Percentiles rank a stretch among this genome's conserved stretches.
Conservation (phyloP, 2,888 invertebrate species). For the Tanypteryx hageni region DNA sequence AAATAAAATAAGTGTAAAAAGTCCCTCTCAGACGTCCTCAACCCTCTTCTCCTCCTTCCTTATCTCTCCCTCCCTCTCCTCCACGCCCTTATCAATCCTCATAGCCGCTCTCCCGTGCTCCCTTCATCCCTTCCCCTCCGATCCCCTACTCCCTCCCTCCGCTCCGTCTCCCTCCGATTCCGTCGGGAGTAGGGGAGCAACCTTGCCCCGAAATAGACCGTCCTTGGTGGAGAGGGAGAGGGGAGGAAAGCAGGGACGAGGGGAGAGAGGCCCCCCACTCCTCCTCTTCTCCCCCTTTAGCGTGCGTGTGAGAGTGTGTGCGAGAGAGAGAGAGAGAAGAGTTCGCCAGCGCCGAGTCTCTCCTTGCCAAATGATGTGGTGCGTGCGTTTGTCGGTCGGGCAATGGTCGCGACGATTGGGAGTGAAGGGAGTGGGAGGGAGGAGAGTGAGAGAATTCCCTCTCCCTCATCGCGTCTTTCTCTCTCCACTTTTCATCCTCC, state of each 20-base stretch:
- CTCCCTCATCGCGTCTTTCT: not conserved
- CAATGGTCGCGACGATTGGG: not conserved
- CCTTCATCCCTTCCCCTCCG: not conserved
- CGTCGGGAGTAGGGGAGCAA: not conserved
- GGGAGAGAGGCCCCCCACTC: not conserved
- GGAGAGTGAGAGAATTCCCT: not conserved
- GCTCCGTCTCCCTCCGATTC: not conserved
- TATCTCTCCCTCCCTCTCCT: not conserved
- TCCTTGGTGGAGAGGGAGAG: slow-evolving; percentile 37
- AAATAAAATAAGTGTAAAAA: no score
- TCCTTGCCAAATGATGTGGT: no score
- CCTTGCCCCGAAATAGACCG: slow-evolving; percentile 61
- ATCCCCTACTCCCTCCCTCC: not conserved
- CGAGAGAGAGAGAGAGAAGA: no score
- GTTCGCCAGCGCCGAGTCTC: no score
- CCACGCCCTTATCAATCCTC: not conserved
- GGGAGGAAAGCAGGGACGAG: not conserved
- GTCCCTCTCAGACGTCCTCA: not conserved
- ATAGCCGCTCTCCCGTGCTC: not conserved
- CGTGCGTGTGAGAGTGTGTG: not conserved
- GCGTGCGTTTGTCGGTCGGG: not conserved
- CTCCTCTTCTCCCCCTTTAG: not conserved
- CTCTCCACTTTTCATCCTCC: not conserved
- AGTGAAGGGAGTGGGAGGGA: not conserved
- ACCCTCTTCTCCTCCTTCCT: not conserved